Evolutionary conservation across 2,888 invertebrate species (phyloP).

Genomic region (Caenorhabditis macrosperma): DNA sequence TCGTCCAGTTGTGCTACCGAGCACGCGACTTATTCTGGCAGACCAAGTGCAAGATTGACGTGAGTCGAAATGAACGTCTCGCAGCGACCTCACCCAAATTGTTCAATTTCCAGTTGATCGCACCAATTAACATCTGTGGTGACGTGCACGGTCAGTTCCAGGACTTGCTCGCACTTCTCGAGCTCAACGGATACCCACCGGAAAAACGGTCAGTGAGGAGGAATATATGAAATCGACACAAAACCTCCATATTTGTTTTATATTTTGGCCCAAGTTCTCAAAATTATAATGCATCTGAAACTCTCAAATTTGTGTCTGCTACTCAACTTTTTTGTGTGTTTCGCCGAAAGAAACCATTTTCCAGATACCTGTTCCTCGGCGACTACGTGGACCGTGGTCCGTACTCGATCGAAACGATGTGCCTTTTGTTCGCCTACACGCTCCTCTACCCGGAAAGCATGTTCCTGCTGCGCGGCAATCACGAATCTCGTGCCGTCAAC

Average conservation of each 20-base stretch:
- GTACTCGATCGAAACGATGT: conserved; percentile 84
- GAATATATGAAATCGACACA: neutral
- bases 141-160: conserved; percentile 97
- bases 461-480: conserved; percentile 94
- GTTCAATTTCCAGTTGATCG: conserved; percentile 89
- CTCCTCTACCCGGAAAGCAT: conserved; percentile 88
- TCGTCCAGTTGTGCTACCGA: conserved; percentile 72
- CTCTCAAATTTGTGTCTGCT: too few relatives aligned
- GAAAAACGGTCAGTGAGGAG: conserved; percentile 17
- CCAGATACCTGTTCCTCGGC: conserved; percentile 82
- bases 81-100: neutral
- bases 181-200: conserved; percentile 69
- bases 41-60: conserved; percentile 45
- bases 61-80: neutral
- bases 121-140: conserved; percentile 97
- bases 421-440: conserved; percentile 87
- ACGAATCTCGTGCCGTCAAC: conserved; percentile 90
- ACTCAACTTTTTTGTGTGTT: too few relatives aligned
- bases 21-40: conserved; percentile 56
- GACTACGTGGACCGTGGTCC: conserved; percentile 97
- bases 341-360: too few relatives aligned
- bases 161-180: conserved; percentile 70
- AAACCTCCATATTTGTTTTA: too few relatives aligned
- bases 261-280: too few relatives aligned
- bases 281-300: too few relatives aligned